Base-by-base conservation (phyloP, 2,113 vertebrate genomes). In the Meles meles region DNA sequence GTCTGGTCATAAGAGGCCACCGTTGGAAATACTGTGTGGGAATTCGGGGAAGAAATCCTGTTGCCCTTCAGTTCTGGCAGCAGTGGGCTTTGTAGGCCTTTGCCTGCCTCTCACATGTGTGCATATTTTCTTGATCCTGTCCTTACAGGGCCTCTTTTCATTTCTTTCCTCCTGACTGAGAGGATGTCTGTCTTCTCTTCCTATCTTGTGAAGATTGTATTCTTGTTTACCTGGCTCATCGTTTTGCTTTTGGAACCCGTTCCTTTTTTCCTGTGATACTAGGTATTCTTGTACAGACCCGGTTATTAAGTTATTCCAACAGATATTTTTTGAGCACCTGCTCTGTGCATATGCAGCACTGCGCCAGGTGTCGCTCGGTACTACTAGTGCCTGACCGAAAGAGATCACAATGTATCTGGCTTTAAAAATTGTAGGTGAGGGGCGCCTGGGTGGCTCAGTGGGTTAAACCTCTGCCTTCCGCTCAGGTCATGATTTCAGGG, bases 121-220 rank as follows among this genome's bases (percentile, higher is more conserved):
- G 61, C 42, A 20, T 37, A 20, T 37, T 86, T 84, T 79, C 52
- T 71, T 44, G 17, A 88, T 65, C 37, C 44, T 96, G 4, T 76
- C 76, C 18, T 82, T 92, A 9, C 1, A 61, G 15, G 37, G 39
- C 31, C 39, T 61, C 25, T 72, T 25, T 61, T 85, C 15, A 77
- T 8, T 77, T 87, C 31, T 47, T 90, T 80, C 61, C 65, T 92
- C 31, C 4, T 85, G 11, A 85, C 47, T n/a, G 61, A 95, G 69
- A 93, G 44, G 39, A 76, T 82, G n/a, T 86, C 79, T 95, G 4
- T 83, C 31, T 94, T 94, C 72, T 63, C 34, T 61, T 85, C 90
- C 5, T 10, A 63, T 67, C 63, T 95, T 57, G 1, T 76, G 88
- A 77, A 93, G 71, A 90, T 49, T 89, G n/a, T 93, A 1, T 95